These are phyloP conservation scores for Gavialis gangeticus DNA, from an alignment of 2,113 vertebrate species.

Conservation along the genomic window DNA sequence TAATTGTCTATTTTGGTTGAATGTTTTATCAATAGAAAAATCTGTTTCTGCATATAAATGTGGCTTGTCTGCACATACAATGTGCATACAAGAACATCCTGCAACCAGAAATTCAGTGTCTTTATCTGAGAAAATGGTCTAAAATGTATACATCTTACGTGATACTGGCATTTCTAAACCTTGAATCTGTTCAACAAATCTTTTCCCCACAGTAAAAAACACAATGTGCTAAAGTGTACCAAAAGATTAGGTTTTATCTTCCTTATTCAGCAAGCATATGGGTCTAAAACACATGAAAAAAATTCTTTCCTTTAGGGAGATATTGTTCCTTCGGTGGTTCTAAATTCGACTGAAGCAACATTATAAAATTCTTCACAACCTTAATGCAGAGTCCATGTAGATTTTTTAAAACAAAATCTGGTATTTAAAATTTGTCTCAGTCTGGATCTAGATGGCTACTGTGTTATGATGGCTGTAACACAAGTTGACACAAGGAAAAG, in stretches of 20 bases:
- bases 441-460: neutral
- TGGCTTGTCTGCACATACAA: neutral
- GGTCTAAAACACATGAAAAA: neutral
- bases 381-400: neutral
- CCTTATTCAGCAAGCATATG: accelerated
- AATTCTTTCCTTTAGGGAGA: neutral
- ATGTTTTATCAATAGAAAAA: neutral
- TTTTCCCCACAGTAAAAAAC: neutral
- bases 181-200: neutral
- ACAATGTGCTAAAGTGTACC: neutral
- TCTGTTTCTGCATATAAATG: neutral
- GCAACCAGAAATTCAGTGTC: neutral
- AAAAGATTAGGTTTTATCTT: neutral
- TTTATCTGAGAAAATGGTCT: neutral
- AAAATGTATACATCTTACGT: neutral
- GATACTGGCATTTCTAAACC: neutral
- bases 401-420: neutral
- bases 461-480: accelerated
- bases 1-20: neutral
- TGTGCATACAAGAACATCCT: neutral
- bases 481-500: neutral
- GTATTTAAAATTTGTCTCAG: neutral
- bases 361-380: neutral
- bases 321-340: neutral
- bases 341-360: neutral